phyloP scores from a whole-genome alignment of 2,888 invertebrate species.

The Eurytoma adleriae region DNA sequence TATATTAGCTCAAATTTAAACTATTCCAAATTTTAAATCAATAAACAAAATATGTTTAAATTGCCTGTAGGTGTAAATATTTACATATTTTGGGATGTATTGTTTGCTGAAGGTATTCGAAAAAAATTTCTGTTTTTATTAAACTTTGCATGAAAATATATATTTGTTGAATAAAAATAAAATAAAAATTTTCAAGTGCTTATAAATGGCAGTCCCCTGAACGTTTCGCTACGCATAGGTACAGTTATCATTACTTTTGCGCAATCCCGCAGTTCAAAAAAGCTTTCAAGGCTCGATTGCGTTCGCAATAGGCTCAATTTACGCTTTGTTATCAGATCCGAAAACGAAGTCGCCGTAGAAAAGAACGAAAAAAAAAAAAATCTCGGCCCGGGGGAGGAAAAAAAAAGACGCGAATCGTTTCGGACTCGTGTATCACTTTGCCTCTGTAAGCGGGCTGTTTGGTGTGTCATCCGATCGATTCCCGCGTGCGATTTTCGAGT shows the following conservation, averaged over 20 bases:
- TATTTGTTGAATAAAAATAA: no score
- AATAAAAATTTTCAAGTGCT: no score
- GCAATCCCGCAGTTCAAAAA: no score
- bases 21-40: background rate
- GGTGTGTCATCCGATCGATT: constrained; percentile 36
- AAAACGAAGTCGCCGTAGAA: no score
- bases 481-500: constrained; percentile 18
- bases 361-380: background rate
- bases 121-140: no score
- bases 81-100: background rate
- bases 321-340: constrained; percentile 22
- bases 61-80: background rate
- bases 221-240: no score
- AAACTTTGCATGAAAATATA: no score
- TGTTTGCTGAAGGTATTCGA: no score
- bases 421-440: constrained; percentile 40
- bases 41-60: background rate
- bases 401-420: constrained; percentile 22
- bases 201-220: no score
- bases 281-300: constrained; percentile 4
- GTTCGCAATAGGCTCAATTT: constrained; percentile 35
- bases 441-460: constrained; percentile 38
- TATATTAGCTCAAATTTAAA: no score
- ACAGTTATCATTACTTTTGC: background rate
- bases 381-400: background rate